Evolutionary conservation across 2,113 vertebrate genomes (phyloP).

Genomic region (Cervus canadensis): DNA sequence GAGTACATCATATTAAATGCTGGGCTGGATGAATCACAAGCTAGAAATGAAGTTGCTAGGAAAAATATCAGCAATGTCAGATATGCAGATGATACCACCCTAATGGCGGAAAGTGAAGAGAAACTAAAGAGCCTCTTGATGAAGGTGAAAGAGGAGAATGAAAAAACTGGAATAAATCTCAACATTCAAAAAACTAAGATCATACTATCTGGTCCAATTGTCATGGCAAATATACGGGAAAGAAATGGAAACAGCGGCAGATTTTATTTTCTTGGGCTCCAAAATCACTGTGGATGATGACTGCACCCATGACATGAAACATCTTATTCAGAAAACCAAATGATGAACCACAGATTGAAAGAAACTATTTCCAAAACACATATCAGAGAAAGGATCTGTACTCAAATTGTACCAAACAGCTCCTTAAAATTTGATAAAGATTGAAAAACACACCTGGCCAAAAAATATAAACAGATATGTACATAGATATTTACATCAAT

Average conservation of each 20-base stretch:
- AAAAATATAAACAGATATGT: neutral
- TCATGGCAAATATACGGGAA: neutral
- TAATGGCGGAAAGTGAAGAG: neutral
- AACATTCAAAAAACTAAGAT: neutral
- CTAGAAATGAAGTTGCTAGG: neutral
- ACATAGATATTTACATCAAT: neutral
- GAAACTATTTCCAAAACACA: neutral
- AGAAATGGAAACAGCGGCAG: neutral
- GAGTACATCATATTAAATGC: neutral
- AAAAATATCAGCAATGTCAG: neutral
- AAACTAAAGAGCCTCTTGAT: neutral
- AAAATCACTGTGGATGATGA: neutral
- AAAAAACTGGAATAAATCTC: neutral
- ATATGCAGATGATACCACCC: neutral
- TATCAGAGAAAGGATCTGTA: neutral
- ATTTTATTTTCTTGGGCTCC: neutral
- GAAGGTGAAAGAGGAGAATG: neutral
- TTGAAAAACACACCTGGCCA: neutral
- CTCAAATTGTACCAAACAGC: neutral
- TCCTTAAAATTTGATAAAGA: neutral
- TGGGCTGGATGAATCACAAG: neutral
- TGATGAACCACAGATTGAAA: neutral
- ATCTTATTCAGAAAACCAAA: neutral
- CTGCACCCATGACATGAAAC: neutral
- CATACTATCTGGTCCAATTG: neutral